phyloP scores from a whole-genome alignment of 2,888 invertebrate species.

The Drosophila kanekoi region DNA sequence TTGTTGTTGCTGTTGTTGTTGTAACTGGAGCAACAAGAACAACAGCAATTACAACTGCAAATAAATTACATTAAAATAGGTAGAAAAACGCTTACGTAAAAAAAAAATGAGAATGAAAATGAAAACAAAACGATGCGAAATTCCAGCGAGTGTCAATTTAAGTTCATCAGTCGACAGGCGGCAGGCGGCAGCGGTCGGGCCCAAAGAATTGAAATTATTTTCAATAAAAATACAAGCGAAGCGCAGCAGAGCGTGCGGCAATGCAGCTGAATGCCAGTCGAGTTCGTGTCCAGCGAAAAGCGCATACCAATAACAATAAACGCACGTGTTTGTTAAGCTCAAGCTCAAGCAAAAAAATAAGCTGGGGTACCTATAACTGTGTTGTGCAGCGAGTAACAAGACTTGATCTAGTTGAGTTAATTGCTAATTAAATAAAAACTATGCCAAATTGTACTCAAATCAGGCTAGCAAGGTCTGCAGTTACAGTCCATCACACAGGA shows the following conservation, averaged over 20 bases:
- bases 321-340: slow-evolving; percentile 26
- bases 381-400: not conserved
- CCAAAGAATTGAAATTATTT: slow-evolving; percentile 60
- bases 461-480: not conserved
- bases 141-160: slow-evolving; percentile 72
- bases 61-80: slow-evolving; percentile 78
- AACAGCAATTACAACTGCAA: slow-evolving; percentile 70
- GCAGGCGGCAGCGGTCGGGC: not conserved
- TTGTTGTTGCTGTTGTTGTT: slow-evolving; percentile 14
- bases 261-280: slow-evolving; percentile 18
- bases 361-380: slow-evolving; percentile 6
- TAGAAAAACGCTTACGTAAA: slow-evolving; percentile 34
- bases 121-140: slow-evolving; percentile 51
- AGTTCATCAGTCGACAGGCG: slow-evolving; percentile 67
- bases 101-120: slow-evolving; percentile 31
- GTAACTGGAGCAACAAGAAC: slow-evolving; percentile 25
- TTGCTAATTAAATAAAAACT: too few relatives aligned
- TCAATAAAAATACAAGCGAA: slow-evolving; percentile 57
- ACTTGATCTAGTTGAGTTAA: not conserved
- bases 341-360: too few relatives aligned
- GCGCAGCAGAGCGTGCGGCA: slow-evolving; percentile 1
- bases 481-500: too few relatives aligned
- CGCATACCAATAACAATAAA: slow-evolving; percentile 52
- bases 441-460: not conserved
- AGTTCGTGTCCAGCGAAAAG: slow-evolving; percentile 31